These are phyloP conservation scores for Lasius platythorax DNA, from an alignment of 2,888 invertebrate genomes.

Conservation along the genomic window DNA sequence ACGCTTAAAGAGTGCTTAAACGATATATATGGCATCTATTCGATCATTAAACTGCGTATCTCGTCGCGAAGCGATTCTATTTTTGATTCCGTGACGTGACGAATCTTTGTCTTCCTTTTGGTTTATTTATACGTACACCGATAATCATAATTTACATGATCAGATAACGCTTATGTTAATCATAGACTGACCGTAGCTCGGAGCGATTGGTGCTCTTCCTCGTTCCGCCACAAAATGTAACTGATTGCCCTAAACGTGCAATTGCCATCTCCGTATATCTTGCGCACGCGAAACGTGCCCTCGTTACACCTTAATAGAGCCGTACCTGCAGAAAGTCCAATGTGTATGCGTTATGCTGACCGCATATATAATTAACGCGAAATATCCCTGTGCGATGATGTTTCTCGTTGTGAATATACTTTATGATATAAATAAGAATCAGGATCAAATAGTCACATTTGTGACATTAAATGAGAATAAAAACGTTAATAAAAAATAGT, in stretches of 20 bases:
- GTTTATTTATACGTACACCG: neutral
- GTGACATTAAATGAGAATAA: neutral
- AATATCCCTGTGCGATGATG: neutral
- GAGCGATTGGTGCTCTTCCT: slow-evolving; percentile 79
- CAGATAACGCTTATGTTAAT: neutral
- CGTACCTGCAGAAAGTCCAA: slow-evolving; percentile 70
- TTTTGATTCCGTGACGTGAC: neutral
- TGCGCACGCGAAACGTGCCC: slow-evolving; percentile 81
- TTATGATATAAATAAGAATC: neutral
- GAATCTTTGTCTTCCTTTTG: neutral
- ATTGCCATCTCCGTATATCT: slow-evolving; percentile 83
- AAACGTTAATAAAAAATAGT: neutral
- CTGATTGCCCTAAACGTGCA: slow-evolving; percentile 83
- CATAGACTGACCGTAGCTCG: slow-evolving; percentile 74
- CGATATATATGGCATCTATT: neutral
- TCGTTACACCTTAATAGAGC: slow-evolving; percentile 79
- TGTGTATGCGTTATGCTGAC: neutral
- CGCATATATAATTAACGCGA: neutral
- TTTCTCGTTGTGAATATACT: neutral
- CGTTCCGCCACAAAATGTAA: slow-evolving; percentile 81
- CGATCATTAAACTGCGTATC: slow-evolving; percentile 2
- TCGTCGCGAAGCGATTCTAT: neutral
- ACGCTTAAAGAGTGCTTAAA: neutral
- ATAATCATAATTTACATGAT: neutral
- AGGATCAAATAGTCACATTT: neutral